Base-by-base conservation (phyloP, 2,888 invertebrate genomes). In the Xestia xanthographa region DNA sequence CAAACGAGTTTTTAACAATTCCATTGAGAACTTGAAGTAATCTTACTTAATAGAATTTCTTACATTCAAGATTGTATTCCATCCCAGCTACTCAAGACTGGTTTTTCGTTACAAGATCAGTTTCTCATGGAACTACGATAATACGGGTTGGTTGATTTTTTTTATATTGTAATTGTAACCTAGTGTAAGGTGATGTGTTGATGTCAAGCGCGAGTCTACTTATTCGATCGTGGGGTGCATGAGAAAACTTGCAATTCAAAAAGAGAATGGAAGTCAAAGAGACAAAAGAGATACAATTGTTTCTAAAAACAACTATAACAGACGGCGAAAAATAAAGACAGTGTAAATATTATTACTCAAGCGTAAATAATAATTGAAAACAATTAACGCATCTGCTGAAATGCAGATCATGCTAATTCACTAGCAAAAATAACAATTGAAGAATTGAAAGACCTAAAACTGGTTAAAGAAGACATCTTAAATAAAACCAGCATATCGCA, bases 151-250 rank as follows among this genome's bases (percentile, higher is more conserved):
- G 66, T 78, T 58, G n/a, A 45, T 80, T 75, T 80, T 84, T 80
- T 77, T 67, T 76, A 50, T 9, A 66, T 77, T 80, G 82, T 86
- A 77, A 84, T 87, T 84, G 84, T 87, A 87, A 86, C 87, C 82
- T 72, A 87, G 80, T 82, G 71, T 81, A 72, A 71, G 66, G 6
- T 45, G 75, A 69, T 76, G 66, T 72, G 62, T 78, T 81, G 41
- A 48, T 43, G 76, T 68, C 70, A 84, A 86, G 78, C 62, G 66
- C 38, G 80, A 84, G 60, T 1, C 26, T 72, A n/a, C 56, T 34
- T 6, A 38, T 45, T 71, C 5, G 8, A 41, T 71, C 5, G 8
- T 20, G 48, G 41, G 53, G 72, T 74, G 65, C 62, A 12, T 22
- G 5, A 26, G 11, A 68, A 71, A 53, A 50, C 11, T 53, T 53